Evolutionary conservation across 1,140 invertebrate species (phyloP), one percentile per base, ranked within the genome.

Genomic region (Bombus difficillimus): DNA sequence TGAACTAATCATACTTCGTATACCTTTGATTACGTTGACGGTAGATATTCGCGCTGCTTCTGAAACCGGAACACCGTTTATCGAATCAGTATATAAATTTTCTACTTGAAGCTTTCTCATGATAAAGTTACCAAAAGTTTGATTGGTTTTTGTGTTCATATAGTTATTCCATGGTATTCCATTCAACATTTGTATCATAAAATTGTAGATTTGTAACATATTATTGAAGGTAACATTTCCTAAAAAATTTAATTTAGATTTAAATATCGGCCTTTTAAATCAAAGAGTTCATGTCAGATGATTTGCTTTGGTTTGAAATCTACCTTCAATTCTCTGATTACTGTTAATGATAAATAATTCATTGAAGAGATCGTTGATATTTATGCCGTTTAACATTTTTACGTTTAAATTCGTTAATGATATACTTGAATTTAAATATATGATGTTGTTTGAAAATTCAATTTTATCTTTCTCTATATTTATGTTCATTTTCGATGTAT

Each of bases 21-120:
- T 89, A 93, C 93, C 91, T 86, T 87, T 90, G 25, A 94, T 88
- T 59, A 91, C 47, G 59, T 94, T 94, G 62, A 92, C 69, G 39
- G 85, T 85, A 28, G 94, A 93, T n/a, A 91, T 86, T 59, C 91
- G 90, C 2, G 94, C 94, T 39, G 92, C 92, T 79, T 94, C 86
- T 15, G 84, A 80, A 32, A 94, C 64, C 3, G 89, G 80, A 12
- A 94, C 79, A 6, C 89, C 91, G 47, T 95, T 94, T 34, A 95
- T 83, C 12, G 28, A 89, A 18, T 92, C 83, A 0, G 88, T 91
- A 22, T 83, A 25, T 22, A 94, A 43, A 85, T 92, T 66, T 28
- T 88, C 37, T 4, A 93, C 85, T 1, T 89, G 37, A 12, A 94
- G 78, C 1, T 76, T 83, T 43, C 89, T 86, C 22, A 91, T 83